Conservation (phyloP, 53 echinoderm and acorn worm species). For the Arbacia lixula region DNA sequence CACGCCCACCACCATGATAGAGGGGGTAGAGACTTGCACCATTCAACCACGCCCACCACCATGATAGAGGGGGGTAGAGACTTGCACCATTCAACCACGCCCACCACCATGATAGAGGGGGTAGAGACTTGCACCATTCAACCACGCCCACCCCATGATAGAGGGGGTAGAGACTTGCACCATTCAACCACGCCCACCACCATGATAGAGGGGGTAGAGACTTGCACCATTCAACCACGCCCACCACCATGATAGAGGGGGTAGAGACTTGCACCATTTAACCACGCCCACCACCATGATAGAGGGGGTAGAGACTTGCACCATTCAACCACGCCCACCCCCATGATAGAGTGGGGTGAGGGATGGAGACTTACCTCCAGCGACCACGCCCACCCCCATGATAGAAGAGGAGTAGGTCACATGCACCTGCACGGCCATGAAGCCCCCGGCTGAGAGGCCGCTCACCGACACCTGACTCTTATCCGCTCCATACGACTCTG, state of each 20-base stretch:
- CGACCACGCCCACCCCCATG: conserved; percentile 93
- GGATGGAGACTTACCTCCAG: conserved; percentile 76
- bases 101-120: conserved; percentile 76
- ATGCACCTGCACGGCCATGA: conserved; percentile 89
- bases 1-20: too few species aligned
- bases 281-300: conserved; percentile 89
- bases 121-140: conserved; percentile 44
- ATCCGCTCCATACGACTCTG: conserved; percentile 72
- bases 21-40: too few species aligned
- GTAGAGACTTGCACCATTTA: conserved; percentile 65
- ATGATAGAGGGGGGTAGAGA: neutral
- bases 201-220: neutral
- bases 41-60: neutral
- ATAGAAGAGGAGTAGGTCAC: conserved; percentile 81
- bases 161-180: conserved; percentile 48
- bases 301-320: conserved; percentile 52
- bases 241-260: neutral
- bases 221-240: neutral
- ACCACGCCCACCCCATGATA: neutral
- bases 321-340: neutral
- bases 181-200: conserved; percentile 43
- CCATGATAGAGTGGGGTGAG: neutral
- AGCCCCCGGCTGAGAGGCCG: conserved; percentile 84
- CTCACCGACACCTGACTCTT: conserved; percentile 74
- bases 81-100: conserved; percentile 80